Evolutionary conservation across 2,113 vertebrate species (phyloP).

Genomic region (Crotalus helleri): DNA sequence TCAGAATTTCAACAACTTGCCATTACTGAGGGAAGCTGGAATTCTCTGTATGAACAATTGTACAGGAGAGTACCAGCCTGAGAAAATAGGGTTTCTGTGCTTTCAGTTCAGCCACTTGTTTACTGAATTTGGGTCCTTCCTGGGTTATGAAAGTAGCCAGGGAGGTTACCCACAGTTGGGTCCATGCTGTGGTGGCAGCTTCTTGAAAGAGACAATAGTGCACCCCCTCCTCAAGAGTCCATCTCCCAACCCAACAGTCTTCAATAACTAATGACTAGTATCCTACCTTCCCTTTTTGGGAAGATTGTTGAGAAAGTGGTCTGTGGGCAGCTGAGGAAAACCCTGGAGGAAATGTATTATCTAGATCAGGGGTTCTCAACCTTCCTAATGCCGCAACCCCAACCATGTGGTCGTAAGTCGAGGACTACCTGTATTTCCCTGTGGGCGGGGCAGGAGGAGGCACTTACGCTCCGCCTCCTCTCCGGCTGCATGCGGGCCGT

Average conservation of each 20-base stretch:
- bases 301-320: background rate
- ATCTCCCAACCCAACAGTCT: background rate
- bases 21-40: background rate
- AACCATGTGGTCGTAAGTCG: too few species aligned
- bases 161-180: background rate
- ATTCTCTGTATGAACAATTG: background rate
- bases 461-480: too few species aligned
- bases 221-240: background rate
- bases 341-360: background rate
- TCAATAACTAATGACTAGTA: background rate
- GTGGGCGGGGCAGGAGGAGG: too few species aligned
- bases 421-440: too few species aligned
- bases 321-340: background rate
- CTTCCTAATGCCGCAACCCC: too few species aligned
- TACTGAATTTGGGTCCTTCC: background rate
- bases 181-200: background rate
- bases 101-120: background rate
- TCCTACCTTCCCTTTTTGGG: background rate
- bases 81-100: background rate
- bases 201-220: background rate
- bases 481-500: too few species aligned
- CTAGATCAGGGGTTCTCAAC: background rate
- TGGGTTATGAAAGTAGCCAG: background rate
- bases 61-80: background rate
- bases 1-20: background rate